Base-by-base conservation (phyloP, 2,113 vertebrate genomes). In the Ctenodactylus gundi region DNA sequence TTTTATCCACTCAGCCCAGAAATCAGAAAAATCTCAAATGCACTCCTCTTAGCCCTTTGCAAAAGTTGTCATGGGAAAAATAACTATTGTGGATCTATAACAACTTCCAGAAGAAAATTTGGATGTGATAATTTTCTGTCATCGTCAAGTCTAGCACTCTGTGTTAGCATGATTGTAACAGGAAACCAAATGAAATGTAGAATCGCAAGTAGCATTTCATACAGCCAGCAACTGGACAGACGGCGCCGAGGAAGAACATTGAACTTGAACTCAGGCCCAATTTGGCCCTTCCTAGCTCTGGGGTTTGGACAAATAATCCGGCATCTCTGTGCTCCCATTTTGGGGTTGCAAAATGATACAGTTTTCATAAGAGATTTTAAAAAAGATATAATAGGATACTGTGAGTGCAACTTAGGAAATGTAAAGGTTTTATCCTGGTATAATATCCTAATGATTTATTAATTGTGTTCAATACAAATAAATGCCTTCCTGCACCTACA, bases 171-270 rank as follows among this genome's bases (percentile, higher is more conserved):
- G 68, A 1, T 39, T 87, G 29, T 85, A 72, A 62, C 34, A 81
- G 49, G 31, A 96, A 89, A 92, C 65, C 41, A 39, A 93, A 89
- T 46, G 81, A 80, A 94, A 93, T 73, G 21, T 34, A 76, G 39
- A 95, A 46, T 88, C 49, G 87, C 15, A 90, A 62, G 49, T 21
- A 75, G n/a, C 53, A 75, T 60, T 88, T 90, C 31, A 34, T 51
- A 49, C 31, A 68, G 57, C 51, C 76, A 9, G 58, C 53, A 44
- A 31, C 85, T n/a, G 67, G 81, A 44, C 36, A 34, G 29, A 4
- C 14, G 60, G 41, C 31, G 83, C 11, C 17, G 49, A 51, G 27
- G 77, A 60, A 84, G 41, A 77, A 88, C 36, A 34, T 6, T 89
- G 29, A 84, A 89, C 46, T 84, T 58, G 76, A 57, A 65, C 60